phyloP scores from a whole-genome alignment of 2,888 invertebrate species.

The Erynnis tages region DNA sequence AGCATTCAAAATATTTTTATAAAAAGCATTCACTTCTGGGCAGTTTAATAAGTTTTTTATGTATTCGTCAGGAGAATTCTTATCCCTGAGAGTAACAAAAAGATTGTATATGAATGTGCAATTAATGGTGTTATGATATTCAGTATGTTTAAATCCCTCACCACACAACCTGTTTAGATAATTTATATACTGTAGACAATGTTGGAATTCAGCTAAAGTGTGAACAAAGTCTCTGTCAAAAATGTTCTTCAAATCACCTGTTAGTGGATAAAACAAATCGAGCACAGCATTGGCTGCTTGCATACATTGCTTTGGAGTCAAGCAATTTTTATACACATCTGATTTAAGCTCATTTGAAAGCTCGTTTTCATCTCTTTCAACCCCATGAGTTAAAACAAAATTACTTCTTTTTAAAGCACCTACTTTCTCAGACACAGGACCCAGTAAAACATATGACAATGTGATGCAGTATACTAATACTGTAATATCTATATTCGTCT shows the following conservation, averaged over 20 bases:
- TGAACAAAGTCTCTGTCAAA: constrained; percentile 39
- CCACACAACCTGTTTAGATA: constrained; percentile 45
- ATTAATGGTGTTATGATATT: constrained; percentile 39
- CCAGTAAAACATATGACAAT: constrained; percentile 36
- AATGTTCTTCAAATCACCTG: constrained; percentile 20
- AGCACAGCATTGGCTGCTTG: constrained; percentile 30
- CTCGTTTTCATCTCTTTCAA: neutral
- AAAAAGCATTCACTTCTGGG: constrained; percentile 29
- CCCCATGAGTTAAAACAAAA: constrained; percentile 16
- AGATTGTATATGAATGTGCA: constrained; percentile 44
- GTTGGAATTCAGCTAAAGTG: constrained; percentile 44
- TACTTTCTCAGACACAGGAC: constrained; percentile 32
- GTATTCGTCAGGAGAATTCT: constrained; percentile 25
- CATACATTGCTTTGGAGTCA: constrained; percentile 22
- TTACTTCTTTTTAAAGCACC: constrained; percentile 34
- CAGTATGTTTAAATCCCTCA: constrained; percentile 33
- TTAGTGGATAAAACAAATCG: constrained; percentile 32
- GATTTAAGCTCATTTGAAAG: neutral
- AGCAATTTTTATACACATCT: neutral
- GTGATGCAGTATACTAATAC: constrained; percentile 39
- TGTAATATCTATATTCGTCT: constrained; percentile 32
- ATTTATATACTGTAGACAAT: constrained; percentile 48
- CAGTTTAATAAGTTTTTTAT: constrained; percentile 30
- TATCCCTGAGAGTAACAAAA: constrained; percentile 28
- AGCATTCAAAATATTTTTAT: constrained; percentile 24